A percentile compares a stretch with the other conserved stretches of the same genome.
Evolutionary conservation across 2,797 vertebrate species (phyloP).

Genomic region (Megaceryle alcyon): DNA sequence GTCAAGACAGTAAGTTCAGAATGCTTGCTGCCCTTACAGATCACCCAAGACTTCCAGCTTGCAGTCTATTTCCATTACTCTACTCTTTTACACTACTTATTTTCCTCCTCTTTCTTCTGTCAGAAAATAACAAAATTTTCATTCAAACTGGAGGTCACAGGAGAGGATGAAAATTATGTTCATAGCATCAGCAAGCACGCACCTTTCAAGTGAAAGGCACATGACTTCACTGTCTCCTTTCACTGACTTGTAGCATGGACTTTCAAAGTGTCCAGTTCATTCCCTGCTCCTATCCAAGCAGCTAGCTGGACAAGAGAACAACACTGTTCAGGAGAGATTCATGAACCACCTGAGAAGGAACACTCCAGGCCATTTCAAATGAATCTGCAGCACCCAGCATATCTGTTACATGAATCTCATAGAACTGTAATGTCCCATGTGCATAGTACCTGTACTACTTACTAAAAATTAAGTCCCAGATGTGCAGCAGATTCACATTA

Average conservation of each 20-base stretch:
- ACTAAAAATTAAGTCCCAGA: neutral
- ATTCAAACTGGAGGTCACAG: neutral
- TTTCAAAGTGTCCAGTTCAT: neutral
- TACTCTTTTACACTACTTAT: neutral
- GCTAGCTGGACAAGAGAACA: neutral
- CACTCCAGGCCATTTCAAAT: neutral
- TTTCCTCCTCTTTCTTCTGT: neutral
- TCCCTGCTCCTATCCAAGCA: neutral
- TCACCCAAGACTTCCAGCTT: neutral
- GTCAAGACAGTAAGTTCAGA: rapidly evolving
- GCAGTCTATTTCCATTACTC: neutral
- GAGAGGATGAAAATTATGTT: neutral
- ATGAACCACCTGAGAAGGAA: neutral
- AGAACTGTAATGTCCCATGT: neutral
- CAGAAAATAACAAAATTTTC: neutral
- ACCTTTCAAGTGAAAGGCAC: neutral
- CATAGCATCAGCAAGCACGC: neutral
- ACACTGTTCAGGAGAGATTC: neutral
- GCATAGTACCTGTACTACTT: neutral
- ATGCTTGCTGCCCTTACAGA: neutral
- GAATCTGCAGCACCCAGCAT: neutral
- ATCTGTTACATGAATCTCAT: neutral
- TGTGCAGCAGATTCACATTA: neutral
- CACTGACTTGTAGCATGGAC: too few species aligned
- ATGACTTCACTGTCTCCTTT: neutral